Evolutionary conservation across 2,113 vertebrate genomes (phyloP), one percentile per base, ranked within the genome.

Genomic region (Corythaixoides concolor): DNA sequence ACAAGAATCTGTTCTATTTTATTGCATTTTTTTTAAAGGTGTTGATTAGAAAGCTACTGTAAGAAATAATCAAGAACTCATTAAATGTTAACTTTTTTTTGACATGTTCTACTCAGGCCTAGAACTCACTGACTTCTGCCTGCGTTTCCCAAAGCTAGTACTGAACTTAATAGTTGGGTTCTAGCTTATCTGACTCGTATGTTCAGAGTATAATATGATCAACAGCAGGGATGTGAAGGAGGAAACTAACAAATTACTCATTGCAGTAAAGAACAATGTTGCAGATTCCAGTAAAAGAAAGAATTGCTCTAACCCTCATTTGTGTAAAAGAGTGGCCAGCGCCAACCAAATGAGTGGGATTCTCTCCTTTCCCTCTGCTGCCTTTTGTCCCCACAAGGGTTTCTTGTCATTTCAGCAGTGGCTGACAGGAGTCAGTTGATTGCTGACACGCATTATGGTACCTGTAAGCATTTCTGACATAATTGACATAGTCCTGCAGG

Each of bases 381-480:
- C n/a, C 19, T 89, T 95, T 92, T 97, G 88, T 97, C 93, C 96
- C 94, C 85, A 94, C 91, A 94, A 98, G 94, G 87, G 60, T 88
- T 97, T 96, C 64, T 70, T 97, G 58, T 97, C 83, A 96, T 97
- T 97, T 97, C 95, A 90, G 89, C 79, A 88, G 43, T 89, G 84
- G 95, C 59, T 98, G 97, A 96, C 97, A 97, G 95, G 89, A 96
- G 58, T 95, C 92, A 92, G 69, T 77, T 93, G 87, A 96, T 84
- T 88, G 92, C 93, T 98, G 96, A 97, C 95, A 96, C 19, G 4
- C 95, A 93, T 75, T 94, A 43, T 94, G 89, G 85, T 85, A 97
- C 90, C 91, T 93, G 58, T 97, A 98, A 97, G 72, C 78, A 94
- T 97, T 98, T 97, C 89, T 97, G 93, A 97, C 96, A 95, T 95